Conservation (phyloP, 2,888 invertebrate genomes). For the Chromoteleia sp. region DNA sequence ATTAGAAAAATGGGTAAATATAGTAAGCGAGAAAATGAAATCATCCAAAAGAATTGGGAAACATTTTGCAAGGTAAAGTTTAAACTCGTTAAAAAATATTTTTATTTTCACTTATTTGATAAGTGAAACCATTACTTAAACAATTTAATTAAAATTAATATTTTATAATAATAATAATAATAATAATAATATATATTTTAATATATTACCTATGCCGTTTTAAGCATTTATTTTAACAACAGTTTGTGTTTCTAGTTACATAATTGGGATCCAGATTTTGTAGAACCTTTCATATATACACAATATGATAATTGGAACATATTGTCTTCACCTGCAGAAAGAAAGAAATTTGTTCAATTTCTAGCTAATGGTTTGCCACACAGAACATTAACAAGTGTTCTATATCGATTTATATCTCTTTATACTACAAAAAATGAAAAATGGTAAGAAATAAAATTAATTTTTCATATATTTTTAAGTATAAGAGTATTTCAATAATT, state of each 20-base stretch:
- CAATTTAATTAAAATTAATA: neutral
- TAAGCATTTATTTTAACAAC: neutral
- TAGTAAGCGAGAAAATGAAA: constrained; percentile 7
- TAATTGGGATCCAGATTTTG: constrained; percentile 74
- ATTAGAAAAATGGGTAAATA: neutral
- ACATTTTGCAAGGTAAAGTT: constrained; percentile 42
- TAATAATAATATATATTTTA: too few relatives aligned
- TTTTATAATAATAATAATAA: neutral
- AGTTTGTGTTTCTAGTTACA: constrained; percentile 71
- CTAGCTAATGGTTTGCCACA: constrained; percentile 78
- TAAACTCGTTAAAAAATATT: neutral
- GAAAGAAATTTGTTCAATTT: constrained; percentile 78
- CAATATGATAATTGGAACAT: too few relatives aligned
- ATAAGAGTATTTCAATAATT: neutral
- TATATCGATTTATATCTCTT: constrained; percentile 75
- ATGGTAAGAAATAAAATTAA: neutral
- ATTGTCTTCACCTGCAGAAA: constrained; percentile 49
- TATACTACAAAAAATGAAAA: constrained; percentile 37
- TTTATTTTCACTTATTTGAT: too few relatives aligned
- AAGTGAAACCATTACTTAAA: neutral
- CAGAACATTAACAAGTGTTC: constrained; percentile 76
- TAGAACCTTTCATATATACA: constrained; percentile 72
- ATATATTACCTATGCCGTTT: neutral
- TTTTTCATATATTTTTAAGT: too few relatives aligned
- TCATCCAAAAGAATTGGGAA: constrained; percentile 39